A percentile compares a stretch with the other conserved stretches of the same genome.
Conservation (phyloP, 2,797 vertebrate species). For the Hafferia zeledoni region DNA sequence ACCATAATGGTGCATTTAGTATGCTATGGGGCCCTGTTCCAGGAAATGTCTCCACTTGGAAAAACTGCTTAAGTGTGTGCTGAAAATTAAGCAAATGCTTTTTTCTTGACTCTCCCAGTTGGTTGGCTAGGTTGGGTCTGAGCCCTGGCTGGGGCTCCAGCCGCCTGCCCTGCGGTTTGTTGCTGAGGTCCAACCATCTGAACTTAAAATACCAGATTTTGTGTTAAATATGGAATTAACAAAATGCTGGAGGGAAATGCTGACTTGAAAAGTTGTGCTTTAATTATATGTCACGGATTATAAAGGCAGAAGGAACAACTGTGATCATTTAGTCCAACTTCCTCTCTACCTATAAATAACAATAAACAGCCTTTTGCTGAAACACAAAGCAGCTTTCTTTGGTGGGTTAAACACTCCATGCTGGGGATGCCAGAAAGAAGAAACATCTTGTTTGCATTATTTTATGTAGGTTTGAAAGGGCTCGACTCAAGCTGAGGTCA, state of each 20-base stretch:
- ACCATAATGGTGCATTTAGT: neutral
- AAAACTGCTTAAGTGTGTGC: neutral
- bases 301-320: constrained; percentile 42
- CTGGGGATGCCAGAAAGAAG: neutral
- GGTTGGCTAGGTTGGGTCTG: neutral
- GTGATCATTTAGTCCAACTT: constrained; percentile 36
- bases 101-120: neutral
- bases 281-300: neutral
- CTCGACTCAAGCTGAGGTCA: neutral
- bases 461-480: neutral
- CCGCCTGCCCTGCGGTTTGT: rapidly evolving
- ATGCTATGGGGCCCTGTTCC: neutral
- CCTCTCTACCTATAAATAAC: constrained; percentile 55
- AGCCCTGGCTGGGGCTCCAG: neutral
- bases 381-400: constrained; percentile 53
- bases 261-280: neutral
- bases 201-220: neutral
- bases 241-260: neutral
- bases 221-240: neutral
- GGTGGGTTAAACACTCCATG: neutral
- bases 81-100: neutral
- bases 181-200: neutral
- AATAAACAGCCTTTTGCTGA: constrained; percentile 41
- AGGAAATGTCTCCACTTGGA: neutral
- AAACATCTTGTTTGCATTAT: constrained; percentile 54